phyloP scores from a whole-genome alignment of 1,140 invertebrate species.

The Drosophila pseudoobscura region DNA sequence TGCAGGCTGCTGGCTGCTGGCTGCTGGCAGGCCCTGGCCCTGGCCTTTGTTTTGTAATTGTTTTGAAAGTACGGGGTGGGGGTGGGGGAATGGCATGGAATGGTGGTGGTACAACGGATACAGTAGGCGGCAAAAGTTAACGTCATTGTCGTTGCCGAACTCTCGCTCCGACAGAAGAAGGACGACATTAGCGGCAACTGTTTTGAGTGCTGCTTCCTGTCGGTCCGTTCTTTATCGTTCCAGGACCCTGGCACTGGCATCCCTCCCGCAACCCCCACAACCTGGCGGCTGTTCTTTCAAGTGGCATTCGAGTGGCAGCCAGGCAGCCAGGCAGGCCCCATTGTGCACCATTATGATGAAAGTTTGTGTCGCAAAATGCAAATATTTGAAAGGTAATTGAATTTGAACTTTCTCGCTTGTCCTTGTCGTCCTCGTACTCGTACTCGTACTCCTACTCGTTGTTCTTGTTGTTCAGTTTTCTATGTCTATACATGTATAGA shows the following conservation, averaged over 20 bases:
- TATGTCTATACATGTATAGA: conserved; percentile 1
- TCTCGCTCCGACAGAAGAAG: conserved; percentile 46
- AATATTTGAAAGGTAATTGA: conserved; percentile 82
- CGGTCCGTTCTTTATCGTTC: conserved; percentile 70
- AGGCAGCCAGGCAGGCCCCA: conserved; percentile 53
- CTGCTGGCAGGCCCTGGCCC: conserved; percentile 22
- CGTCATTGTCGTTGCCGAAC: conserved; percentile 55
- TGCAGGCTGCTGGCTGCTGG: conserved; percentile 14
- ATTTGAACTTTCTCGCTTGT: conserved; percentile 78
- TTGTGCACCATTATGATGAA: conserved; percentile 80
- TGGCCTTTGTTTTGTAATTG: conserved; percentile 77
- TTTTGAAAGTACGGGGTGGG: conserved; percentile 47
- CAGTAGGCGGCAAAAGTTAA: conserved; percentile 77
- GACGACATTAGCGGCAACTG: conserved; percentile 79
- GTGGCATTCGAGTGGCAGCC: conserved; percentile 79
- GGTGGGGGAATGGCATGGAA: neutral
- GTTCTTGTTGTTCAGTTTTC: conserved; percentile 17
- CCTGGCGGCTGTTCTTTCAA: conserved; percentile 55
- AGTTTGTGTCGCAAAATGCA: conserved; percentile 82
- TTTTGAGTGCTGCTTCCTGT: conserved; percentile 76
- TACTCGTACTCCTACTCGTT: too few relatives aligned
- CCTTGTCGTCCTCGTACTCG: conserved; percentile 33
- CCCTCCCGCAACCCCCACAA: conserved; percentile 10
- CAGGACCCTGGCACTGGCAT: conserved; percentile 2
- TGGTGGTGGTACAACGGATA: conserved; percentile 17